These are phyloP conservation scores for Hartigia nigra DNA, from an alignment of 2,888 invertebrate genomes.

Conservation along the genomic window DNA sequence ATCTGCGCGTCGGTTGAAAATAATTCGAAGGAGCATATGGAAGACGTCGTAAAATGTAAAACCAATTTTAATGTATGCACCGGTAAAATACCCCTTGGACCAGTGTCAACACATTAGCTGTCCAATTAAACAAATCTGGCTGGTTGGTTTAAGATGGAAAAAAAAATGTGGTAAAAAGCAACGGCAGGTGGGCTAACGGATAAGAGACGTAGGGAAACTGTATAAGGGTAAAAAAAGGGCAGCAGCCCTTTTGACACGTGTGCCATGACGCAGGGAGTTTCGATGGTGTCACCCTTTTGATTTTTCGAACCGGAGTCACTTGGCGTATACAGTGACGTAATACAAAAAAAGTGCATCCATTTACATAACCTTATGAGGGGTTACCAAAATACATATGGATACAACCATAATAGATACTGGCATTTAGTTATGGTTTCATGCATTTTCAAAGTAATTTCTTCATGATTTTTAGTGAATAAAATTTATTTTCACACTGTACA, in stretches of 20 bases:
- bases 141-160: conserved; percentile 37
- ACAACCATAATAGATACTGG: conserved; percentile 13
- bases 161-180: conserved; percentile 25
- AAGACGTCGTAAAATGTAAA: conserved; percentile 39
- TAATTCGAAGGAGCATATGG: conserved; percentile 9
- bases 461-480: background rate
- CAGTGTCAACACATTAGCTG: conserved; percentile 35
- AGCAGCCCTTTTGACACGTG: conserved; percentile 49
- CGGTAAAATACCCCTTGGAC: conserved; percentile 23
- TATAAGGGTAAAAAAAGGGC: conserved; percentile 13
- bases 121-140: conserved; percentile 50
- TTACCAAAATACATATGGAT: conserved; percentile 4
- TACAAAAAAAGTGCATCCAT: conserved; percentile 43
- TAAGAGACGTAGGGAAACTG: background rate
- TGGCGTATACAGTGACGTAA: conserved; percentile 30
- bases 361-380: conserved; percentile 45
- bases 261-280: conserved; percentile 53
- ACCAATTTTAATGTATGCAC: conserved; percentile 33
- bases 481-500: background rate
- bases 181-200: conserved; percentile 33
- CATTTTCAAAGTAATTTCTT: conserved; percentile 23
- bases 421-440: conserved; percentile 32
- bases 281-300: conserved; percentile 45
- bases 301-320: conserved; percentile 26
- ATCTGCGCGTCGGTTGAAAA: background rate